Evolutionary conservation across 2,113 vertebrate genomes (phyloP), one percentile per base, ranked within the genome.

Genomic region (Paralichthys olivaceus): DNA sequence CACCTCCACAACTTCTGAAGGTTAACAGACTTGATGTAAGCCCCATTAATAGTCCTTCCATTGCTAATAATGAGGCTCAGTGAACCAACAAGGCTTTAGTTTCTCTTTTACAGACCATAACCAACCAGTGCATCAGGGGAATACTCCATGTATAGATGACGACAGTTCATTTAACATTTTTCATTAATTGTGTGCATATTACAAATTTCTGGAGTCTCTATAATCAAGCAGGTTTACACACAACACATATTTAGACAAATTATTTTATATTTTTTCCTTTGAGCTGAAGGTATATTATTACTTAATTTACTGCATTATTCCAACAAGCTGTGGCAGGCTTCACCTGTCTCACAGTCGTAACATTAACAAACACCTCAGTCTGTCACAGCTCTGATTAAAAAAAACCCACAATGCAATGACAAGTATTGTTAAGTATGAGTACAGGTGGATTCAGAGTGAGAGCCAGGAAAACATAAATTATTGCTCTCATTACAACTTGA

Each of bases 381-480:
- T 62, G 64, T 56, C 57, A 76, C 51, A 73, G 29, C 47, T 59
- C 28, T 49, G 73, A 84, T 87, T 61, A 84, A 80, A 87, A 60
- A 69, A 76, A 61, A 56, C 43, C 47, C 80, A 74, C 79, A 87
- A 56, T 37, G 72, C 49, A 69, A 28, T 20, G 29, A 34, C 9
- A 15, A 15, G 60, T 17, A 23, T 43, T 40, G 79, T 73, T 79
- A 47, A 55, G 15, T 6, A 6, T 45, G 14, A 75, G 49, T 57
- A 25, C 69, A 62, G 69, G 62, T 81, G 32, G 32, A 79, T 72
- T 66, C 40, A 47, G 23, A 78, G 40, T 72, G 70, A 86, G 51
- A 70, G 79, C 22, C 75, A 73, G 56, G 29, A 77, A 57, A 61
- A 58, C 55, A 37, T 66, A 54, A 68, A 54, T 69, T 49, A 28